Conservation (phyloP, 2,113 vertebrate genomes). For the Zeus faber region DNA sequence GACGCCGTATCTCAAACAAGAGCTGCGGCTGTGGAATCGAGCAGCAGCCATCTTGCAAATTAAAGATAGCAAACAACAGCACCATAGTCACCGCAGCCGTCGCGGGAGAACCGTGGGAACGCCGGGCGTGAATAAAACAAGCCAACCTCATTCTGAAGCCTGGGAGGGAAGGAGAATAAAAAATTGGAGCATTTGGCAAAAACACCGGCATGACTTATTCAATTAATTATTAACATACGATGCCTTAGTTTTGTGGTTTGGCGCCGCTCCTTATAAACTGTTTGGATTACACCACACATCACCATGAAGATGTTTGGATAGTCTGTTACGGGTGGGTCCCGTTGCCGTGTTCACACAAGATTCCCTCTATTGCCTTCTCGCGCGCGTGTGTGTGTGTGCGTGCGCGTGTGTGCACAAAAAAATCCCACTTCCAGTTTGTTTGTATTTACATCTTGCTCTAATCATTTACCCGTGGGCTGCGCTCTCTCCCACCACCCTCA, state of each 20-base stretch:
- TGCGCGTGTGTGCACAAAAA: no score
- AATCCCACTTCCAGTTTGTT: slow-evolving; percentile 16
- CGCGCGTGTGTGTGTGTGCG: slow-evolving; percentile 34
- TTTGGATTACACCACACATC: no score
- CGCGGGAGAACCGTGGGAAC: no score
- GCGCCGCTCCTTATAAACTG: no score
- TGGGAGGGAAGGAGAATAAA: no score
- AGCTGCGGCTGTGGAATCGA: slow-evolving; percentile 53
- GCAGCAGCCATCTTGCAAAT: slow-evolving; percentile 60
- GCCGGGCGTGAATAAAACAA: slow-evolving; percentile 3
- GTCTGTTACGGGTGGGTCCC: no score
- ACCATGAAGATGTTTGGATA: slow-evolving; percentile 1
- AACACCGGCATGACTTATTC: slow-evolving; percentile 35
- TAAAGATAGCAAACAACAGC: slow-evolving; percentile 62
- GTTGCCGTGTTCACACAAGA: no score
- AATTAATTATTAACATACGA: slow-evolving; percentile 30
- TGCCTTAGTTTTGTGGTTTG: slow-evolving; percentile 13
- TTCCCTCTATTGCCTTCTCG: no score
- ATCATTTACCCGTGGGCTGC: slow-evolving; percentile 18
- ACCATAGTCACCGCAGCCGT: no score
- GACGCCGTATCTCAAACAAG: slow-evolving; percentile 61
- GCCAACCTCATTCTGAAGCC: slow-evolving; percentile 4
- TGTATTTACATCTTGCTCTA: slow-evolving; percentile 24
- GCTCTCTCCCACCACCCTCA: background rate
- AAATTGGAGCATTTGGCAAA: slow-evolving; percentile 34